Evolutionary conservation across 2,113 vertebrate species (phyloP), one percentile per base, ranked within the genome.

Genomic region (Herpailurus yagouaroundi): DNA sequence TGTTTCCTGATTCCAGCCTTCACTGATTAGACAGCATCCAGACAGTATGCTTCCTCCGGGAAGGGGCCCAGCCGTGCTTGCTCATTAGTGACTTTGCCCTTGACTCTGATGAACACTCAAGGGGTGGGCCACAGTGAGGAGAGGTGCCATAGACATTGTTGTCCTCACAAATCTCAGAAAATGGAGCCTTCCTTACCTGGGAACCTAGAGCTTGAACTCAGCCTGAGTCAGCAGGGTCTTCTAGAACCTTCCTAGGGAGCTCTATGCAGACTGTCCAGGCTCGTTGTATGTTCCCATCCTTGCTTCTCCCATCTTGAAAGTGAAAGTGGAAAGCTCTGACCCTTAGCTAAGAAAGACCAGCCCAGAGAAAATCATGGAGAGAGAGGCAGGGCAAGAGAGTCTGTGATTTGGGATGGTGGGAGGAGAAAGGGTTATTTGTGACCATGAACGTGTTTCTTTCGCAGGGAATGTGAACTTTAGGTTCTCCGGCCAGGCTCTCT

Each of bases 101-200:
- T 29, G 10, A 3, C 68, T 27, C 33, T 21, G 18, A 14, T 9
- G 64, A 5, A 2, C 5, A 0, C 57, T 25, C 0, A 0, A 25
- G 21, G 25, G 50, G 23, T 2, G 1, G 55, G 69, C 89, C 71
- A 12, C 0, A 0, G 29, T 0, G 0, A 63, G 85, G 55, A 29
- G 25, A 7, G 0, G 0, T 36, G 68, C 29, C 3, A 4, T 15
- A 7, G 1, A 0, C 9, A 0, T 3, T 41, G 7, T 3, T 29
- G 29, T 63, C 18, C 74, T 83, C 64, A 4, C 23, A 55, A 18
- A 31, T 69, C 81, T 45, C 10, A 23, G 48, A 5, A 89, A 4
- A 7, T 1, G 5, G 50, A 48, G 68, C 2, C 76, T 45, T 64
- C 71, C 91, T 1, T 69, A 76, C 82, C 95, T 16, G 2, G 33